These are phyloP conservation scores for Schlechtendalia chinensis DNA, from an alignment of 1,140 invertebrate species.

Conservation along the genomic window DNA sequence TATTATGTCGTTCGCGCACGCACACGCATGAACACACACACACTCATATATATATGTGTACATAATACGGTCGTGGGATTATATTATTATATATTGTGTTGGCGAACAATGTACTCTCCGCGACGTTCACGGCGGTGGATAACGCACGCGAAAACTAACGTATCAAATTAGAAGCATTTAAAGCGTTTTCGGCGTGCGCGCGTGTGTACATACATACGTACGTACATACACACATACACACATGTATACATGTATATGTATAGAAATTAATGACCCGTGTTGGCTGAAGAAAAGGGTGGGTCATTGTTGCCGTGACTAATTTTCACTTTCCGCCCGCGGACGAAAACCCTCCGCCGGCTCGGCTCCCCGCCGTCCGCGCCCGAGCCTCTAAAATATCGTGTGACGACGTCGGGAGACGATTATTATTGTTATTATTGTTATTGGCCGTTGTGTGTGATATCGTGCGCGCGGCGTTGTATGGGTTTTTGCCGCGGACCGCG, in stretches of 20 bases:
- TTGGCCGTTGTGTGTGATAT: neutral
- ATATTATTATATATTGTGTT: constrained; percentile 22
- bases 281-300: constrained; percentile 49
- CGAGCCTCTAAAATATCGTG: neutral
- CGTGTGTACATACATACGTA: too few relatives aligned
- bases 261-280: constrained; percentile 48
- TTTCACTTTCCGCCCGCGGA: constrained; percentile 38
- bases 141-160: constrained; percentile 44
- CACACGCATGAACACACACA: neutral
- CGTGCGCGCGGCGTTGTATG: constrained; percentile 27
- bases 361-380: too few relatives aligned
- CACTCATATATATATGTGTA: too few relatives aligned
- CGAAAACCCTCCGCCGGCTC: neutral
- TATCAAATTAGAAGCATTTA: constrained; percentile 49
- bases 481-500: constrained; percentile 32
- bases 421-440: too few relatives aligned
- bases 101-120: constrained; percentile 25
- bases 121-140: neutral
- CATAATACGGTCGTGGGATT: constrained; percentile 22
- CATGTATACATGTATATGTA: too few relatives aligned
- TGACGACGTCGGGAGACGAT: constrained; percentile 20
- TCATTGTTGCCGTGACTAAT: constrained; percentile 49
- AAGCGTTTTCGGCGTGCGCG: constrained; percentile 42
- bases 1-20: neutral
- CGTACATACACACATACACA: too few relatives aligned